phyloP scores from a whole-genome alignment of 1,140 invertebrate genomes.

The Orius laevigatus region DNA sequence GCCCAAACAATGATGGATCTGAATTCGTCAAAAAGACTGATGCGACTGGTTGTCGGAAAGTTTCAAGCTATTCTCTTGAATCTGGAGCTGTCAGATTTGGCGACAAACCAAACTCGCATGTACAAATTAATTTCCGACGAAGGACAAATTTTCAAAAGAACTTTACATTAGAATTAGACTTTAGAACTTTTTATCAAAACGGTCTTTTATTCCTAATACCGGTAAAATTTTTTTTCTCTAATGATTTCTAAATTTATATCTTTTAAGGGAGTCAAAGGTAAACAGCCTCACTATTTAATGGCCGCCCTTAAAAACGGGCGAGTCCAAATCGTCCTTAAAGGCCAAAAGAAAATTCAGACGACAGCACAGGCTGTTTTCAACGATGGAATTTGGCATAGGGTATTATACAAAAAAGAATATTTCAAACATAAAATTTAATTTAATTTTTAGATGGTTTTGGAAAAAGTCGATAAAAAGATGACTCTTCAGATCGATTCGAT shows the following conservation, averaged over 20 bases:
- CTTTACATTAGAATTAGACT: slow-evolving; percentile 62
- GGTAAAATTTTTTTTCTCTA: slow-evolving; percentile 26
- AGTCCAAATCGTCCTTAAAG: slow-evolving; percentile 47
- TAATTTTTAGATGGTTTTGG: slow-evolving; percentile 35
- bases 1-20: slow-evolving; percentile 24
- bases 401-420: slow-evolving; percentile 23
- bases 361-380: slow-evolving; percentile 43
- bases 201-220: slow-evolving; percentile 62
- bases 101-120: slow-evolving; percentile 58
- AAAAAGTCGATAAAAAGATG: slow-evolving; percentile 42
- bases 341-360: slow-evolving; percentile 43
- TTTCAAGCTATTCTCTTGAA: slow-evolving; percentile 56
- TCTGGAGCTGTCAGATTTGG: slow-evolving; percentile 73
- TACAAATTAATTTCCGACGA: slow-evolving; percentile 43
- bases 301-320: slow-evolving; percentile 53
- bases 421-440: too few species aligned
- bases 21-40: slow-evolving; percentile 3
- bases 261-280: slow-evolving; percentile 42
- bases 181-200: slow-evolving; percentile 70
- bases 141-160: slow-evolving; percentile 47
- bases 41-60: slow-evolving; percentile 37
- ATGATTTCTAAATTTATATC: slow-evolving; percentile 9
- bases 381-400: slow-evolving; percentile 72
- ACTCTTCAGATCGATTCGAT: slow-evolving; percentile 49
- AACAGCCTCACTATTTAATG: slow-evolving; percentile 51